Percentiles rank a stretch among this genome's conserved stretches.
Conservation (phyloP, 1,140 invertebrate genomes). For the Chrysomallon squamiferum region DNA sequence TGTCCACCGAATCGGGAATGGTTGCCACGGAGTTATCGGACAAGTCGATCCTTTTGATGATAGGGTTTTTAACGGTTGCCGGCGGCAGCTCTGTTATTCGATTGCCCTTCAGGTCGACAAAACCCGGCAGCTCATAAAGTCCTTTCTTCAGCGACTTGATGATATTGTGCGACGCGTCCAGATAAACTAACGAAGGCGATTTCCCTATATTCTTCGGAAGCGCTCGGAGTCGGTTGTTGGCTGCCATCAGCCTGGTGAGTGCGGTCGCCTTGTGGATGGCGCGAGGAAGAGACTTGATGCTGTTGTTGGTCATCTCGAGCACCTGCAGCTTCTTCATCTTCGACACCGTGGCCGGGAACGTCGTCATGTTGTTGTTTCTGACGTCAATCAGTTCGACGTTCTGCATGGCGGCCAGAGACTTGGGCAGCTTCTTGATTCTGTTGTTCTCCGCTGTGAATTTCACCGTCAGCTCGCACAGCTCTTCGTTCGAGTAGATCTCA, state of each 20-base stretch:
- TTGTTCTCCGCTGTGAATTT: constrained; percentile 57
- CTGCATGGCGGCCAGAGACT: constrained; percentile 39
- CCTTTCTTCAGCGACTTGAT: constrained; percentile 56
- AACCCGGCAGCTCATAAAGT: constrained; percentile 52
- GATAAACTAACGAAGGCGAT: constrained; percentile 36
- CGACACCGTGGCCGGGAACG: constrained; percentile 52
- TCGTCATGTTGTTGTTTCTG: constrained; percentile 49
- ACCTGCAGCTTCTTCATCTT: constrained; percentile 49
- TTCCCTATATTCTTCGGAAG: constrained; percentile 59
- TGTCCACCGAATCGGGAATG: constrained; percentile 51
- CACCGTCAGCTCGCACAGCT: constrained; percentile 43
- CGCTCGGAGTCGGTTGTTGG: constrained; percentile 48
- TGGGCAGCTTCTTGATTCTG: constrained; percentile 53
- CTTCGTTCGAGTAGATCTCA: constrained; percentile 60
- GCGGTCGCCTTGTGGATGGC: constrained; percentile 55
- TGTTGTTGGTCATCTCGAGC: constrained; percentile 56
- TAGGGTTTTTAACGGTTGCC: constrained; percentile 53
- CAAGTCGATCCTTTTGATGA: constrained; percentile 54
- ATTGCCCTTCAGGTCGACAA: constrained; percentile 49
- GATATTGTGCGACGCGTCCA: constrained; percentile 51
- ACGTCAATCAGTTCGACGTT: constrained; percentile 52
- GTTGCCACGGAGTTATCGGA: constrained; percentile 49
- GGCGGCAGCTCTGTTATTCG: constrained; percentile 47
- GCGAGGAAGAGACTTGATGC: constrained; percentile 52
- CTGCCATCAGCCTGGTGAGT: constrained; percentile 41